Base-by-base conservation (phyloP, 2,113 vertebrate genomes). In the Microcebus jonahi region DNA sequence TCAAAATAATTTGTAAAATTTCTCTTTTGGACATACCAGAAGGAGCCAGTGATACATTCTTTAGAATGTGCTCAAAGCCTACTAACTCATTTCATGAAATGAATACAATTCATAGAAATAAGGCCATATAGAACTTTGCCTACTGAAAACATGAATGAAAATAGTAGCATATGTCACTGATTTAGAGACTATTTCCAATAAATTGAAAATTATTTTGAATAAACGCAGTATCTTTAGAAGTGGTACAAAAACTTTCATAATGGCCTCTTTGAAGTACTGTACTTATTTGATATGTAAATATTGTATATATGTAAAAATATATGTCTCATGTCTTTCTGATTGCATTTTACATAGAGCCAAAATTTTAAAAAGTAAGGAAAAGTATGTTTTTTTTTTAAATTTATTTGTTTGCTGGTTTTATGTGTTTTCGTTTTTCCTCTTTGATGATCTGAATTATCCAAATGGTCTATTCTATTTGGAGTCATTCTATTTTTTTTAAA, bases 381-480 rank as follows among this genome's bases (percentile, higher is more conserved):
- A 67, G 65, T 67, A 53, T 55, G 42, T 42, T 42, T 18, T 57
- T 20, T 57, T 20, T 57, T 57, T 21, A 15, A 15, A 55, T 31
- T 31, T 65, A 34, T 34, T 65, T 65, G 1, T 42, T 11, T 88
- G 1, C 23, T 75, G 48, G 4, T n/a, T 80, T 53, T 31, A n/a
- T 39, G 42, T 39, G 4, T 15, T 79, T 76, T 89, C 2, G 29
- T 68, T 53, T 57, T 59, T 45, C 4, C 50, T 65, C 8, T 68
- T 85, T 68, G 21, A 61, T 70, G 0, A 80, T 85, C 25, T 65
- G 11, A 86, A 70, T 86, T 90, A 82, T 57, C 12, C 11, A 71
- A 96, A 55, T 61, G 5, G 68, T n/a, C 11, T 86, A 70, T 92
- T 96, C 11, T 86, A 70, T 94, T 96, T 92, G 23, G 13, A 27